Evolutionary conservation across 1,140 invertebrate species (phyloP).

Genomic region (Metopolophium dirhodum): DNA sequence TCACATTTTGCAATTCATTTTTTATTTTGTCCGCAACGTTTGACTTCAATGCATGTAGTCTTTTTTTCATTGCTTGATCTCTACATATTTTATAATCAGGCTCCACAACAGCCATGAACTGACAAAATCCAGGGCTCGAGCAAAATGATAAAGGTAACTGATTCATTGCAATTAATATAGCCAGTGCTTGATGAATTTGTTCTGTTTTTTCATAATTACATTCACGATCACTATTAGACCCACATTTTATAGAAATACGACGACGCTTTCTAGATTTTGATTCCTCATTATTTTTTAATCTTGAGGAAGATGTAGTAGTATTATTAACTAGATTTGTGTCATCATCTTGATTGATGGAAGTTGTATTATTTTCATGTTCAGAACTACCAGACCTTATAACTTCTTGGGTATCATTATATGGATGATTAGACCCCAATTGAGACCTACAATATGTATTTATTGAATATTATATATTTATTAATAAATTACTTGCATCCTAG

Average conservation of each 20-base stretch:
- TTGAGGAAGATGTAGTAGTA: neutral
- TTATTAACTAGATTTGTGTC: neutral
- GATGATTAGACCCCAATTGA: neutral
- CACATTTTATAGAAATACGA: neutral
- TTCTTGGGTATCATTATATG: neutral
- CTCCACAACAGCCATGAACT: neutral
- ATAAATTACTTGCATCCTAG: neutral
- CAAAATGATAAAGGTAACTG: constrained; percentile 3
- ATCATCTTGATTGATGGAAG: neutral
- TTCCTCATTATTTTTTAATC: neutral
- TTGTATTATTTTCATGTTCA: neutral
- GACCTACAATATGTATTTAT: neutral
- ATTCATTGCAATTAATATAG: constrained; percentile 3
- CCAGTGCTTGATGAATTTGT: neutral
- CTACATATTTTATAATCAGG: too few species aligned
- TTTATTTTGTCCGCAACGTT: too few species aligned
- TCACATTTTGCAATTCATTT: too few species aligned
- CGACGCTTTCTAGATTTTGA: constrained; percentile 19
- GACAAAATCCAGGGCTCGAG: neutral
- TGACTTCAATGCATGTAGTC: too few species aligned
- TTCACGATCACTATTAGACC: too few species aligned
- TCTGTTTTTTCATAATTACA: constrained; percentile 32
- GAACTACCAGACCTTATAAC: neutral
- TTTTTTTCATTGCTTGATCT: too few species aligned
- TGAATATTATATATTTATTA: neutral